A percentile compares a stretch with the other conserved stretches of the same genome.
These are phyloP conservation scores for Alviniconcha marisindica DNA, from an alignment of 1,140 invertebrate genomes.

Conservation along the genomic window DNA sequence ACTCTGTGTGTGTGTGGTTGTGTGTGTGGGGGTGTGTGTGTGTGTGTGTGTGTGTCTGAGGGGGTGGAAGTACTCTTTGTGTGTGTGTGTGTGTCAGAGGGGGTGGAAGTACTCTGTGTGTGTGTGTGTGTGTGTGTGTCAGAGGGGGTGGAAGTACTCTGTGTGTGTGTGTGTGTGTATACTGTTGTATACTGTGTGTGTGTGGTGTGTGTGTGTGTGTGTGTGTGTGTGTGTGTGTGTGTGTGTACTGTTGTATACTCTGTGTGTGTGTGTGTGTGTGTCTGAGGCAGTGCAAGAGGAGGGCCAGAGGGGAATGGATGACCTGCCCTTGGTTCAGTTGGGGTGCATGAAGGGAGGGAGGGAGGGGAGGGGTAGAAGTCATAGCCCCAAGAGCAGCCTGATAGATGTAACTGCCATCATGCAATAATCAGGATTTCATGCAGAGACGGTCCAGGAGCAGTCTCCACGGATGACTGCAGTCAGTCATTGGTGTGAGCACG, in stretches of 20 bases:
- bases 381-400: too few relatives aligned
- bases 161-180: not conserved
- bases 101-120: not conserved
- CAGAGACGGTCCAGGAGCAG: too few relatives aligned
- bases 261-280: constrained; percentile 23
- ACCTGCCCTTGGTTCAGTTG: too few relatives aligned
- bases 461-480: too few relatives aligned
- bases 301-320: too few relatives aligned
- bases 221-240: constrained; percentile 25
- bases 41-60: not conserved
- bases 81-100: not conserved
- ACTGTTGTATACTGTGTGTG: not conserved
- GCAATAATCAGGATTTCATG: too few relatives aligned
- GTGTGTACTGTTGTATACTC: not conserved
- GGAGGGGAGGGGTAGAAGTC: too few relatives aligned
- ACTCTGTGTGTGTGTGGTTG: not conserved
- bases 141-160: not conserved
- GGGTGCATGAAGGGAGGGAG: too few relatives aligned
- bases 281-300: not conserved
- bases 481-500: too few relatives aligned
- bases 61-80: not conserved
- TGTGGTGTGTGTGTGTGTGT: constrained; percentile 14
- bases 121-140: not conserved
- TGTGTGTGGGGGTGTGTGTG: not conserved
- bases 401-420: too few relatives aligned